Evolutionary conservation across 2,888 invertebrate genomes (phyloP), one percentile per base, ranked within the genome.

Genomic region (Drosophila gaucha): DNA sequence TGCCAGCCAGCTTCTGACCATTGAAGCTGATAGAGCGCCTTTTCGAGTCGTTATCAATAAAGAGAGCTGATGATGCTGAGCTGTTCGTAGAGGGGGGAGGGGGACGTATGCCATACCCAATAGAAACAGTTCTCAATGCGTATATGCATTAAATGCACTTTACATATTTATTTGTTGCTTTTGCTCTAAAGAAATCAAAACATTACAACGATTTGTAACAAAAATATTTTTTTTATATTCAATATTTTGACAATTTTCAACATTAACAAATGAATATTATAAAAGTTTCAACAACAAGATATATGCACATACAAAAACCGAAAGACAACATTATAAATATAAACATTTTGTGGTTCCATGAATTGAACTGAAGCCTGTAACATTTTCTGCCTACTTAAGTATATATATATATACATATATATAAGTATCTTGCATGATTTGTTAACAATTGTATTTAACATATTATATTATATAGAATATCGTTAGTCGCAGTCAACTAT

Each of bases 371-470:
- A 82, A 78, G 80, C 54, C 52, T 54, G 43, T 58, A 64, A 35
- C 54, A 57, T 30, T 67, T 44, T 24, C 59, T 75, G 67, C 56
- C 71, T 83, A 83, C 59, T 50, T 55, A 35, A 26, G 16, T 39
- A 10, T 47, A 30, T 36, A 38, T 38, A 36, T 10, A 38, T 36
- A 38, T 39, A 24, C 22, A 22, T 9, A 4, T 16, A 30, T 28
- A 31, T 39, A 28, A 39, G 43, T 16, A 12, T 52, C 28, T 72
- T 72, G 47, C 65, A 18, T 35, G 54, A 55, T 47, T 44, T 35
- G 47, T 52, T 84, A 80, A 82, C 85, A 86, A 77, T 86, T 86
- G 78, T 68, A 57, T 66, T 67, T 49, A 54, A 55, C 55, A 28
- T 28, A 39, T 39, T 24, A 14, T 47, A 33, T 33, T 46, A 20